Percentiles rank a stretch among this genome's conserved stretches.
Evolutionary conservation across 2,797 vertebrate genomes (phyloP).

Genomic region (Jordanella pulchra): DNA sequence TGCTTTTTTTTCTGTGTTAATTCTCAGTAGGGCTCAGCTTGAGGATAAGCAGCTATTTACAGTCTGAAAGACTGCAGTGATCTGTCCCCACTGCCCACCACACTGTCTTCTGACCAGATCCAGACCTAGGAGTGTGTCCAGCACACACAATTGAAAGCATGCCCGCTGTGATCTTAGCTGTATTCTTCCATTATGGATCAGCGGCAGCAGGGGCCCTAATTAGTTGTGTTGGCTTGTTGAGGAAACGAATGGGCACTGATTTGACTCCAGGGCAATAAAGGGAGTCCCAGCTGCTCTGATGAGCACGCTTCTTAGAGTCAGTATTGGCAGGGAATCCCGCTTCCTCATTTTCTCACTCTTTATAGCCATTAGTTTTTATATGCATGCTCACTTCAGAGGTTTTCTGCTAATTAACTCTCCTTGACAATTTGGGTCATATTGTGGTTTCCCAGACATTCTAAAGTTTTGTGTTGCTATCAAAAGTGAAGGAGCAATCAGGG

Average conservation of each 20-base stretch:
- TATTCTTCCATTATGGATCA: constrained; percentile 72
- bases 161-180: constrained; percentile 65
- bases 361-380: constrained; percentile 53
- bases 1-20: constrained; percentile 10
- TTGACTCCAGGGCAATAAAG: constrained; percentile 47
- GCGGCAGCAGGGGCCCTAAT: constrained; percentile 68
- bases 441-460: constrained; percentile 29
- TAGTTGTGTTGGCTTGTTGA: constrained; percentile 62
- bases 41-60: constrained; percentile 50
- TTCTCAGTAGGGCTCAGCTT: constrained; percentile 23
- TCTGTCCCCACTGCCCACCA: constrained; percentile 16
- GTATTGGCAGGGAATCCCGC: constrained; percentile 58
- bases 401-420: constrained; percentile 34
- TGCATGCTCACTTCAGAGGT: constrained; percentile 45
- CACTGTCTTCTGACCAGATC: constrained; percentile 40
- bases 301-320: constrained; percentile 53
- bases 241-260: constrained; percentile 63
- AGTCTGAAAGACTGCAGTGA: constrained; percentile 46
- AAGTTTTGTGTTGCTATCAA: constrained; percentile 9
- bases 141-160: constrained; percentile 72
- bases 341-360: constrained; percentile 54
- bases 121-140: constrained; percentile 56
- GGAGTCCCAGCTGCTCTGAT: constrained; percentile 42
- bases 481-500: constrained; percentile 2
- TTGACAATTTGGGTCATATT: constrained; percentile 23